Evolutionary conservation across 2,797 vertebrate species (phyloP).

Genomic region (Pelochelys cantorii): DNA sequence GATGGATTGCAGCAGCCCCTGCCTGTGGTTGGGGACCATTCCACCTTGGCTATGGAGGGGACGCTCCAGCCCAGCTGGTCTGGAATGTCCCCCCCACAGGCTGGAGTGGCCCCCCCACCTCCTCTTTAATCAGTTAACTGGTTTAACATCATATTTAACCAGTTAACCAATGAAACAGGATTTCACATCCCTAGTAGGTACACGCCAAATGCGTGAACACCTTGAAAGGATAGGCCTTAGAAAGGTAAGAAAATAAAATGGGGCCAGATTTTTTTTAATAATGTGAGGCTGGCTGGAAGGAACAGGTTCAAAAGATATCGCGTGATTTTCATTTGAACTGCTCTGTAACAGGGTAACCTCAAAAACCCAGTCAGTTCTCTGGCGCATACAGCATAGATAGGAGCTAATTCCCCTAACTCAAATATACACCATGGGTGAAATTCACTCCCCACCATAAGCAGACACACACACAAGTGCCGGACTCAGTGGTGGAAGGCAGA

Average conservation of each 20-base stretch:
- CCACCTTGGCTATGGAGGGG: too few relatives aligned
- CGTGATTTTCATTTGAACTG: neutral
- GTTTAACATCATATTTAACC: too few relatives aligned
- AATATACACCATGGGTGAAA: neutral
- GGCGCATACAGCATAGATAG: neutral
- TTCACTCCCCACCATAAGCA: neutral
- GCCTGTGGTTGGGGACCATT: too few relatives aligned
- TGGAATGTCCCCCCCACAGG: too few relatives aligned
- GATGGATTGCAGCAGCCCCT: too few relatives aligned
- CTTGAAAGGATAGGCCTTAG: neutral
- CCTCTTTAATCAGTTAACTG: too few relatives aligned
- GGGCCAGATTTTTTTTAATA: too few relatives aligned
- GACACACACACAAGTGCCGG: neutral
- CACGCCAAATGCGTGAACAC: neutral
- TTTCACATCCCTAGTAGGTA: neutral
- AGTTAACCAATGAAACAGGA: too few relatives aligned
- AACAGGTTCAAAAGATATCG: neutral
- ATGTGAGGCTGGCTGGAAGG: neutral
- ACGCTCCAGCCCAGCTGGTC: too few relatives aligned
- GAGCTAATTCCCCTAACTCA: neutral
- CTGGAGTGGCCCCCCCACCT: too few relatives aligned
- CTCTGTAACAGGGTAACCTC: neutral
- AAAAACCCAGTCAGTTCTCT: neutral
- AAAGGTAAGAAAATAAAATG: neutral
- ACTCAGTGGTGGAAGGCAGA: neutral